phyloP scores from a whole-genome alignment of 2,797 vertebrate species.

The Chromis chromis region DNA sequence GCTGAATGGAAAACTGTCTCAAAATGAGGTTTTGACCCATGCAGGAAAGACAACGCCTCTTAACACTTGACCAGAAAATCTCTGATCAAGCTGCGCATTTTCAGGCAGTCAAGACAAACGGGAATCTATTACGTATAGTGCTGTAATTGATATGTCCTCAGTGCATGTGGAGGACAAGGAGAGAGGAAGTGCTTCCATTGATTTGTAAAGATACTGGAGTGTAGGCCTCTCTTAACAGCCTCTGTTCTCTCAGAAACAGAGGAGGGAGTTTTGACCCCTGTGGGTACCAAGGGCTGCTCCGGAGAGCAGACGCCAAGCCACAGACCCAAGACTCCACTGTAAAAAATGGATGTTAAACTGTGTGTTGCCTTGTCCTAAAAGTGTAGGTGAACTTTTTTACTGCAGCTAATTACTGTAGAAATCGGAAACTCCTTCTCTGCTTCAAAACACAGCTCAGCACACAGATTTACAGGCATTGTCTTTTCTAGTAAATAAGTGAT shows the following conservation, averaged over 20 bases:
- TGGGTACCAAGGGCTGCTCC: conserved; percentile 73
- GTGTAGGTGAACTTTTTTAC: background rate
- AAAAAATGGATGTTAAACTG: conserved; percentile 49
- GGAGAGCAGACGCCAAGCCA: conserved; percentile 69
- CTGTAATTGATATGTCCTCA: conserved; percentile 58
- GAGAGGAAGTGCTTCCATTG: conserved; percentile 72
- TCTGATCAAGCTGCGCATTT: conserved; percentile 50
- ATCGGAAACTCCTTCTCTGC: background rate
- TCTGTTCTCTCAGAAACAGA: conserved; percentile 68
- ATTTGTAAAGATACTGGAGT: conserved; percentile 69
- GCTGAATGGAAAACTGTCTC: conserved; percentile 9
- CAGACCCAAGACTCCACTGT: conserved; percentile 66
- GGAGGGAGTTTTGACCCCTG: conserved; percentile 76
- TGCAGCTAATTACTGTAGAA: background rate
- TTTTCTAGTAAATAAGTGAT: background rate
- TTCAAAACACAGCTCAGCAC: background rate
- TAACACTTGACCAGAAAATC: conserved; percentile 27
- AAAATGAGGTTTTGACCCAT: conserved; percentile 39
- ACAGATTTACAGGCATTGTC: too few species aligned
- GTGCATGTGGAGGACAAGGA: conserved; percentile 64
- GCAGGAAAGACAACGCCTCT: conserved; percentile 5
- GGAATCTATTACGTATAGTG: conserved; percentile 33
- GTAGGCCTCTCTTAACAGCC: conserved; percentile 62
- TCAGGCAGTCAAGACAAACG: conserved; percentile 49
- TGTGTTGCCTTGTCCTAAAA: background rate